phyloP scores from a whole-genome alignment of 2,113 vertebrate species.

The Sylvia atricapilla region DNA sequence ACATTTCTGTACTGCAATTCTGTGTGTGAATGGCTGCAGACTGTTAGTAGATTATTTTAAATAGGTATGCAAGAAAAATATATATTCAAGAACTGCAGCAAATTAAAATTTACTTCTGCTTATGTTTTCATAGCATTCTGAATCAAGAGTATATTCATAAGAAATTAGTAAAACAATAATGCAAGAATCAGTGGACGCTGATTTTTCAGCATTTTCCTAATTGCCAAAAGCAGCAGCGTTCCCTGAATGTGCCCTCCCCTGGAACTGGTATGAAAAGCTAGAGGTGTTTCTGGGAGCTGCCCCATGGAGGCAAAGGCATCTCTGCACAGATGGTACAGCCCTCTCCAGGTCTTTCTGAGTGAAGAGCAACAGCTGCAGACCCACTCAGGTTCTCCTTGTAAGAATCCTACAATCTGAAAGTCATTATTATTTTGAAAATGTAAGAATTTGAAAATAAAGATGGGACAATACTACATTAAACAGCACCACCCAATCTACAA shows the following conservation, averaged over 20 bases:
- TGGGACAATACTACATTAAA: background rate
- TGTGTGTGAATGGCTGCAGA: background rate
- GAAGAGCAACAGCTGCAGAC: background rate
- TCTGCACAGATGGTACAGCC: background rate
- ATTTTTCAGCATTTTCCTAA: background rate
- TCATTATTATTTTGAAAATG: background rate
- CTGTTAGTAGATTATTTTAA: background rate
- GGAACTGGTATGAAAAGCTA: rapidly evolving
- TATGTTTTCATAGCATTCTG: background rate
- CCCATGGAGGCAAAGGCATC: no score
- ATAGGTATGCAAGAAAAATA: background rate
- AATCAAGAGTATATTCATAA: background rate
- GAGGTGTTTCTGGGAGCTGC: background rate
- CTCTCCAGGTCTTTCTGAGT: background rate
- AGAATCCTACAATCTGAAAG: background rate
- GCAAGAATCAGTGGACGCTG: background rate
- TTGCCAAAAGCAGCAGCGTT: background rate
- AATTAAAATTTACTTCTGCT: background rate
- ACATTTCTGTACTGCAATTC: background rate
- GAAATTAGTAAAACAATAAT: background rate
- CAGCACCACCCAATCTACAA: background rate
- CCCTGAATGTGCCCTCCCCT: background rate
- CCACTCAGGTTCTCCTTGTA: background rate
- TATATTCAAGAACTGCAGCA: background rate
- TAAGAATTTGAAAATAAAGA: background rate